Conservation (phyloP, 2,113 vertebrate genomes). For the Potamarius usumacintae region DNA sequence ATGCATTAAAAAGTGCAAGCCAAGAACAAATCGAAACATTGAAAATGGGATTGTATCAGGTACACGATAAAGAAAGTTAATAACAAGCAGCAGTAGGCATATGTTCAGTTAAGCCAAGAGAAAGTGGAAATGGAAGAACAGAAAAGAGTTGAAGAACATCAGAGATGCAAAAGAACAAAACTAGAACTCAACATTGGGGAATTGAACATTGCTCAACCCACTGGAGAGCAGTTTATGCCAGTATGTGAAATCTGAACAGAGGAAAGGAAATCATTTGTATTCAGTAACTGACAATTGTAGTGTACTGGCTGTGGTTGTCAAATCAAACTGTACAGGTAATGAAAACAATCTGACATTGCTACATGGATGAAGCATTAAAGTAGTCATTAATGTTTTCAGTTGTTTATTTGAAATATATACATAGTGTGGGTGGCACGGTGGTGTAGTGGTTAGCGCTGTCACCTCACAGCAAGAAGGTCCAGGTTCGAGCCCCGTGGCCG, state of each 20-base stretch:
- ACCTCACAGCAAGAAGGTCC: too few relatives aligned
- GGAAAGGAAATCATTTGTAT: slow-evolving; percentile 18
- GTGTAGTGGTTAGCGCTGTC: too few relatives aligned
- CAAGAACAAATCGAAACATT: background rate
- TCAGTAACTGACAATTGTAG: slow-evolving; percentile 3
- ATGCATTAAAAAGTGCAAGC: background rate
- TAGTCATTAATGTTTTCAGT: background rate
- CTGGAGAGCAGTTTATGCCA: slow-evolving; percentile 9
- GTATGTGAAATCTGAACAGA: slow-evolving; percentile 17
- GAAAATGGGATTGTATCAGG: slow-evolving; percentile 14
- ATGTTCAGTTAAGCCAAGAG: background rate
- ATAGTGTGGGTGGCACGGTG: too few relatives aligned
- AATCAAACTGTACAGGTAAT: background rate
- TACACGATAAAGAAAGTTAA: slow-evolving; percentile 11
- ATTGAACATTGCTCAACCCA: background rate
- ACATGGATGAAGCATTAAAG: background rate
- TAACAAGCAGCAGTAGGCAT: slow-evolving; percentile 3
- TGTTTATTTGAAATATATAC: background rate
- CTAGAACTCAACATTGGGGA: slow-evolving; percentile 1
- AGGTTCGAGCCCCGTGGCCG: too few relatives aligned
- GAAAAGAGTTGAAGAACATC: slow-evolving; percentile 13
- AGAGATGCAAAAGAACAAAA: slow-evolving; percentile 10
- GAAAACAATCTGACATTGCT: background rate
- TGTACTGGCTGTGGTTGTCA: background rate
- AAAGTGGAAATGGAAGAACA: background rate